A percentile compares a stretch with the other conserved stretches of the same genome.
phyloP scores from a whole-genome alignment of 2,888 invertebrate genomes.

The Merodon equestris region DNA sequence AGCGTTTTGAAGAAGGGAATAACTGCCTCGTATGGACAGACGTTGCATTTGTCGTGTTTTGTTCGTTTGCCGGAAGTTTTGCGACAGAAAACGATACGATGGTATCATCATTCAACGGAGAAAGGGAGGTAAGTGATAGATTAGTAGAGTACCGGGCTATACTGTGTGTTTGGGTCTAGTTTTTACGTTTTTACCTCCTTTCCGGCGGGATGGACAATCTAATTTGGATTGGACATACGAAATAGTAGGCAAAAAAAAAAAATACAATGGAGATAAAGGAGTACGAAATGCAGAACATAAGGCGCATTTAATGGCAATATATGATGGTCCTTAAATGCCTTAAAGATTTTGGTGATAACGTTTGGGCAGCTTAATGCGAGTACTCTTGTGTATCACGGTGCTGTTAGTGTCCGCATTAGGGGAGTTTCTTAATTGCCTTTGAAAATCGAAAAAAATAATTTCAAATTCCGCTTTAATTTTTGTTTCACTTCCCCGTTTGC shows the following conservation, averaged over 20 bases:
- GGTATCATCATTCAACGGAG: conserved; percentile 94
- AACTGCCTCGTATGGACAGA: conserved; percentile 95
- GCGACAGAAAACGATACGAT: conserved; percentile 88
- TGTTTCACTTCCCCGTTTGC: no score
- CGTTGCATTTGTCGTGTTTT: conserved; percentile 93
- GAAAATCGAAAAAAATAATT: no score
- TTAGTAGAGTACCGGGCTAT: conserved; percentile 13
- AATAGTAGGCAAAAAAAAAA: conserved; percentile 5
- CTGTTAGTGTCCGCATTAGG: no score
- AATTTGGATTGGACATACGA: conserved; percentile 33
- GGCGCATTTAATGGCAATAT: conserved; percentile 23
- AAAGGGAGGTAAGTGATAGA: conserved; percentile 83
- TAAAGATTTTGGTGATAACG: no score
- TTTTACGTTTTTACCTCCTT: conserved; percentile 7
- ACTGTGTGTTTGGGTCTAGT: conserved; percentile 3
- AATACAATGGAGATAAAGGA: neutral
- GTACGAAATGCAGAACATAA: neutral
- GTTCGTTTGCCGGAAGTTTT: conserved; percentile 93
- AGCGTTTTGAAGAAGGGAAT: conserved; percentile 93
- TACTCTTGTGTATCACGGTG: no score
- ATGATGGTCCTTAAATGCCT: neutral
- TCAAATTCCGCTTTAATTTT: no score
- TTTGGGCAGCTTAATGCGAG: no score
- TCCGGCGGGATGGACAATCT: conserved; percentile 26
- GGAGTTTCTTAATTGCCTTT: no score